Evolutionary conservation across 2,113 vertebrate genomes (phyloP), one percentile per base, ranked within the genome.

Genomic region (Cynoglossus semilaevis): DNA sequence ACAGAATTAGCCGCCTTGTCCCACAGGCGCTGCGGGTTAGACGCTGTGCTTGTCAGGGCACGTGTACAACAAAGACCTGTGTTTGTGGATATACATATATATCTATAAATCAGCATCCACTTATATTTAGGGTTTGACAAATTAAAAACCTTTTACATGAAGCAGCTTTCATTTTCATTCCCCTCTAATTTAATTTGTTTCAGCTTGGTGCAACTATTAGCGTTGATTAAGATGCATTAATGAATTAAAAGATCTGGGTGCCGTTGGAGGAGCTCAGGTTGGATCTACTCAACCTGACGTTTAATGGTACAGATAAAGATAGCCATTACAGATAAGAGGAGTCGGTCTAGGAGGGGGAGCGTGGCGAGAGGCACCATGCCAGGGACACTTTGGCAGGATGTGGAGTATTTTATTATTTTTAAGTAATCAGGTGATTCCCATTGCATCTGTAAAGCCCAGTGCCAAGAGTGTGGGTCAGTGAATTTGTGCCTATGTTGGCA

Each of bases 1-100:
- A 74, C 71, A 68, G 80, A 88, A 90, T 91, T 88, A 90, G 82
- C 70, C 70, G 59, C 77, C 58, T 45, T 72, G 67, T 87, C 85
- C 82, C 85, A 53, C 55, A 76, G 82, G 86, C 78, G 70, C 65
- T 65, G 58, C 66, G 63, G 19, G 75, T 79, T 64, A 79, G 66
- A 75, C 63, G 36, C 64, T 40, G 58, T 65, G 54, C 43, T 38
- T 58, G 38, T 48, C 11, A 12, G 10, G 11, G 53, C 16, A 3
- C 58, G 57, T 52, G 51, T 45, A 66, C 36, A 43, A n/a, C n/a
- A 43, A 43, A 43, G 42, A 15, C 15, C 6, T 43, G 42, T 14
- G 14, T 41, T 41, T 41, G 9, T 41, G 38, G 38, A 41, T 12
- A 12, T 41, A 2, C 12, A 11, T 38, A 41, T 41, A 13, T 13